phyloP scores from a whole-genome alignment of 2,888 invertebrate species.

The Pelosia muscerda region DNA sequence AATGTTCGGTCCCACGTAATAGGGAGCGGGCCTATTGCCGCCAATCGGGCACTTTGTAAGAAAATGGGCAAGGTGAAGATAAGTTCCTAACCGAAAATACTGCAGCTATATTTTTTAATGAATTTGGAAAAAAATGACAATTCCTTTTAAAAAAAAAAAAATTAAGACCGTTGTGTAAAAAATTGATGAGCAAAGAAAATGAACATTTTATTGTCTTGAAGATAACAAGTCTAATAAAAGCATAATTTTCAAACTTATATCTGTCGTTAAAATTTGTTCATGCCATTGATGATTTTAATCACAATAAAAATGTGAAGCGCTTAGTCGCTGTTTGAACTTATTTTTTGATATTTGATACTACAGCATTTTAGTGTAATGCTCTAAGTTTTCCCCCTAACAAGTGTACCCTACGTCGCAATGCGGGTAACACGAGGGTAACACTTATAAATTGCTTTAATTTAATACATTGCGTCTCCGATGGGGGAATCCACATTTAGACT shows the following conservation, averaged over 20 bases:
- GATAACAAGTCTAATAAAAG: background rate
- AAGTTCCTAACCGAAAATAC: no score
- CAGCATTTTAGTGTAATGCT: slow-evolving; percentile 53
- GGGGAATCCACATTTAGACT: slow-evolving; percentile 57
- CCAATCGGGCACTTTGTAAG: no score
- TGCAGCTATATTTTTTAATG: no score
- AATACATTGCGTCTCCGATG: slow-evolving; percentile 66
- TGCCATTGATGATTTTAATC: background rate
- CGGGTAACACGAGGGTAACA: slow-evolving; percentile 65
- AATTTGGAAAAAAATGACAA: no score
- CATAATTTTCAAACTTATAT: background rate
- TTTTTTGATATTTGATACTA: slow-evolving; percentile 53
- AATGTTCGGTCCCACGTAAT: no score
- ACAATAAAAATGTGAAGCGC: slow-evolving; percentile 31
- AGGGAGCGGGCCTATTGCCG: no score
- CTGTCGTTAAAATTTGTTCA: background rate
- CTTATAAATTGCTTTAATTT: slow-evolving; percentile 83
- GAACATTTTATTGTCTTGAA: no score
- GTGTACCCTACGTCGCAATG: slow-evolving; percentile 61
- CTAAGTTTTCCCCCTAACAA: slow-evolving; percentile 55
- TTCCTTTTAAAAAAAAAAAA: no score
- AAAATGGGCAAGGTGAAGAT: no score
- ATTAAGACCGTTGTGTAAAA: no score
- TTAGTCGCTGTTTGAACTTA: slow-evolving; percentile 25
- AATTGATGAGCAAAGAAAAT: no score